A percentile compares a stretch with the other conserved stretches of the same genome.
Evolutionary conservation across 2,888 invertebrate genomes (phyloP).

Genomic region (Apotomis betuletana): DNA sequence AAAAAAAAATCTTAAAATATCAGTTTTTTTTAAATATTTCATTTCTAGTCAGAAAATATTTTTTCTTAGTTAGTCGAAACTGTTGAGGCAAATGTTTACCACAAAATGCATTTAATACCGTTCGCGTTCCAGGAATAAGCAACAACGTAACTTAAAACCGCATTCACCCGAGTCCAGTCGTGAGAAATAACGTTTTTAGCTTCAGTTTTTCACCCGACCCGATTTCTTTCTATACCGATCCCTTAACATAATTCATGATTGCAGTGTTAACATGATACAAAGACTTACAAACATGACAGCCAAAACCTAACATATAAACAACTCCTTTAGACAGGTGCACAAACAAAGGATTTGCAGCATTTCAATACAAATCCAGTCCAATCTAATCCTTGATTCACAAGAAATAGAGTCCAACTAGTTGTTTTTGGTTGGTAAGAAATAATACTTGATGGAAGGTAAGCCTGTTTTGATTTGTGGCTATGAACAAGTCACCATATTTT

Average conservation of each 20-base stretch:
- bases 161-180: neutral
- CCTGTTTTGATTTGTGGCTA: slow-evolving; percentile 73
- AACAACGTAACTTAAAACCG: neutral
- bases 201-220: slow-evolving; percentile 5
- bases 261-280: slow-evolving; percentile 47
- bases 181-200: slow-evolving; percentile 4
- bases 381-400: slow-evolving; percentile 38
- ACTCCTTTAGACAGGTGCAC: slow-evolving; percentile 52
- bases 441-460: slow-evolving; percentile 59
- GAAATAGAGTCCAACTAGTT: slow-evolving; percentile 44
- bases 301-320: slow-evolving; percentile 56
- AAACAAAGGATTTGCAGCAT: slow-evolving; percentile 14
- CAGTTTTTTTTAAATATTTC: no score
- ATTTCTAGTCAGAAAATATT: no score
- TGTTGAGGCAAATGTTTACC: no score
- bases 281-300: slow-evolving; percentile 66
- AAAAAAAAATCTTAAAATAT: no score
- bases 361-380: slow-evolving; percentile 22
- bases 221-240: neutral
- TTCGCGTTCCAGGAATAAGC: neutral
- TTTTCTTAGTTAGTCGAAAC: no score
- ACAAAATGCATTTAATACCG: neutral
- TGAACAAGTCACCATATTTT: slow-evolving; percentile 71
- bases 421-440: slow-evolving; percentile 44
- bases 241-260: slow-evolving; percentile 27